Evolutionary conservation across 1,140 invertebrate species (phyloP).

Genomic region (Philaenus spumarius): DNA sequence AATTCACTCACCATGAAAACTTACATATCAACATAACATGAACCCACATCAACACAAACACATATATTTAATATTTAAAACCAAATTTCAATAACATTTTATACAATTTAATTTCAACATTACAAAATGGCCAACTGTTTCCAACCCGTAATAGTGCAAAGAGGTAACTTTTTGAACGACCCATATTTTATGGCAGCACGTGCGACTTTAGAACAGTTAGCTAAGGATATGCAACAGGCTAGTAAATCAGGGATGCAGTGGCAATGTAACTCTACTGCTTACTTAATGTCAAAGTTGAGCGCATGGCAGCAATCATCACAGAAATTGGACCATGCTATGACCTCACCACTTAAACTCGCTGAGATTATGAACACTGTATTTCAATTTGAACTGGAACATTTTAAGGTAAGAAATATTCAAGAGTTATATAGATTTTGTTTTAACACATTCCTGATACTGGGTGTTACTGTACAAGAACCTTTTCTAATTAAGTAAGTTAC

Average conservation of each 20-base stretch:
- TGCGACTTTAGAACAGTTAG: background rate
- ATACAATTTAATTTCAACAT: too few species aligned
- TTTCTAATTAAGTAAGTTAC: too few species aligned
- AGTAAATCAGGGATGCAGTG: background rate
- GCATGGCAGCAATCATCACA: slow-evolving; percentile 6
- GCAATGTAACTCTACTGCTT: background rate
- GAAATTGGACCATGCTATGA: background rate
- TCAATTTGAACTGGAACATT: background rate
- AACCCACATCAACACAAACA: too few species aligned
- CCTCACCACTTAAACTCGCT: background rate
- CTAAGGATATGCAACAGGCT: background rate
- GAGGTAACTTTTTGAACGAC: slow-evolving; percentile 8
- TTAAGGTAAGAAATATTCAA: slow-evolving; percentile 1
- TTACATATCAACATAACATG: too few species aligned
- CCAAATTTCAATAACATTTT: too few species aligned
- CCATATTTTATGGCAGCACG: slow-evolving; percentile 6
- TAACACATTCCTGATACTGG: too few species aligned
- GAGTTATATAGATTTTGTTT: too few species aligned
- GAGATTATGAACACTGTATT: background rate
- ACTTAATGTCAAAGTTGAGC: background rate
- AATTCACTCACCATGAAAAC: too few species aligned
- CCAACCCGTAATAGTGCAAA: background rate
- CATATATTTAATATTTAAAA: too few species aligned
- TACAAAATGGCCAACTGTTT: background rate
- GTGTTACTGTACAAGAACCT: too few species aligned